phyloP scores from a whole-genome alignment of 2,888 invertebrate genomes.

The Polymixis flavicincta region DNA sequence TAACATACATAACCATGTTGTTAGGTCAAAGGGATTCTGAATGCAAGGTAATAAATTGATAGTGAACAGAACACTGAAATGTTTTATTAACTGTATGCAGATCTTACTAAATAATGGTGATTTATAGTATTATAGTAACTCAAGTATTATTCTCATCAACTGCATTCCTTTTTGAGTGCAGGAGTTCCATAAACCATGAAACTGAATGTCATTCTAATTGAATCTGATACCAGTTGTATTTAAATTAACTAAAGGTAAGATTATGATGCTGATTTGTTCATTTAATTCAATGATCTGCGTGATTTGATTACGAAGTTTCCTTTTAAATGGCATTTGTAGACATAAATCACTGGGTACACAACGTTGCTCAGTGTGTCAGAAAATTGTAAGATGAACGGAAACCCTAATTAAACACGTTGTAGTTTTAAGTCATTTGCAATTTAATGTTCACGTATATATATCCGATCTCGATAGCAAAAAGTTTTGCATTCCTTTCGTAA shows the following conservation, averaged over 20 bases:
- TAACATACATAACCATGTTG: too few species aligned
- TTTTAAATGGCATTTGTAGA: too few species aligned
- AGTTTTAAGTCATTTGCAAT: constrained; percentile 3
- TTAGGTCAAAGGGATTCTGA: background rate
- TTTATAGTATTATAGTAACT: background rate
- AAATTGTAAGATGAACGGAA: too few species aligned
- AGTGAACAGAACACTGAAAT: background rate
- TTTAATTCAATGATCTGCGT: constrained; percentile 28
- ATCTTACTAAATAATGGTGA: background rate
- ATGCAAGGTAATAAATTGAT: background rate
- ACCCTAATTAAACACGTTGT: too few species aligned
- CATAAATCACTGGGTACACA: too few species aligned
- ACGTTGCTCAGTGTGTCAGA: too few species aligned
- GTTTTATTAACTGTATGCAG: background rate
- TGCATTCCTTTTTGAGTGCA: constrained; percentile 1
- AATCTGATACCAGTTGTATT: constrained; percentile 7
- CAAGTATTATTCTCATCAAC: constrained; percentile 1
- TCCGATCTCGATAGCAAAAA: constrained; percentile 23
- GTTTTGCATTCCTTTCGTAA: constrained; percentile 36
- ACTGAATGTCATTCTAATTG: constrained; percentile 1
- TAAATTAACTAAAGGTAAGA: constrained; percentile 8
- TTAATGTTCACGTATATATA: background rate
- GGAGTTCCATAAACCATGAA: constrained; percentile 9
- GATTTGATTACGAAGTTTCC: too few species aligned
- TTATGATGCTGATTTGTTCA: background rate